Evolutionary conservation across 2,113 vertebrate species (phyloP).

Genomic region (Lonchura striata): DNA sequence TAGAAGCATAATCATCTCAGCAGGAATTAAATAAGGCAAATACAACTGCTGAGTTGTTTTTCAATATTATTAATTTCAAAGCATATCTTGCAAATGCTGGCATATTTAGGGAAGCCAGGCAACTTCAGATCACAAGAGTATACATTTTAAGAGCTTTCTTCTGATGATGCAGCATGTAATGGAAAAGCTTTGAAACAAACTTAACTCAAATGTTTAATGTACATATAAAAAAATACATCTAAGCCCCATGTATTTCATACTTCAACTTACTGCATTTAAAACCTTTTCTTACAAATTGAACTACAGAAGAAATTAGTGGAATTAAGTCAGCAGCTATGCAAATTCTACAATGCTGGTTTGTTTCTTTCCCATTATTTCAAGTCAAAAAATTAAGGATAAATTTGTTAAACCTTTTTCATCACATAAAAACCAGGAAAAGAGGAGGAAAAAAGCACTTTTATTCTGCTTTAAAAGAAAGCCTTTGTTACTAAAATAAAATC

Average conservation of each 20-base stretch:
- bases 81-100: slow-evolving; percentile 21
- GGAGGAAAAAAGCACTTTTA: neutral
- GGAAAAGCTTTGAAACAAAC: slow-evolving; percentile 43
- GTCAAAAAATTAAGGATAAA: neutral
- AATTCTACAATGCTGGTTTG: accelerated
- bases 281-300: neutral
- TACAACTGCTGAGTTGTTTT: slow-evolving; percentile 67
- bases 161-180: slow-evolving; percentile 19
- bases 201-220: slow-evolving; percentile 8
- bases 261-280: neutral
- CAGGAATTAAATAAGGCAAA: slow-evolving; percentile 69
- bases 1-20: slow-evolving; percentile 70
- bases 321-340: neutral
- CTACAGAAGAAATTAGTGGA: neutral
- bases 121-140: slow-evolving; percentile 41
- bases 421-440: neutral
- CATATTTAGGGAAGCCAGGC: slow-evolving; percentile 36
- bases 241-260: neutral
- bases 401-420: neutral
- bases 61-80: slow-evolving; percentile 71
- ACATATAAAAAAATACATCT: slow-evolving; percentile 34
- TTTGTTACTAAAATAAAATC: neutral
- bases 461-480: neutral
- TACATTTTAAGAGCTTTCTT: slow-evolving; percentile 38
- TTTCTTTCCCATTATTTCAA: neutral